Percentiles rank a stretch among this genome's conserved stretches.
Evolutionary conservation across 2,797 vertebrate genomes (phyloP).

Genomic region (Myotis vivesi): DNA sequence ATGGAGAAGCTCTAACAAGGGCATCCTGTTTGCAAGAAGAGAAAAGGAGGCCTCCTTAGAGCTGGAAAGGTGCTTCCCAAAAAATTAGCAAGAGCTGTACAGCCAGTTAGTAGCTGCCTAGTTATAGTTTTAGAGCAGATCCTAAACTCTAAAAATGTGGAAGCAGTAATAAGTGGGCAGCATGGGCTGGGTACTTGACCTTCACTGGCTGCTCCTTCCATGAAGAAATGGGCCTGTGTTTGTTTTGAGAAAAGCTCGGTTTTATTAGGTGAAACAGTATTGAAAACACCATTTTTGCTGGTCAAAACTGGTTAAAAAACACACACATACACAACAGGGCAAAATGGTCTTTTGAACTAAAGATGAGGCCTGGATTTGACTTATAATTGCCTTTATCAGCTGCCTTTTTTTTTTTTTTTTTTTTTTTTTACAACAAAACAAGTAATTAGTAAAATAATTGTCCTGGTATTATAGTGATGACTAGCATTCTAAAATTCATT

Average conservation of each 20-base stretch:
- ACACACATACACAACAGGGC: background rate
- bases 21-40: background rate
- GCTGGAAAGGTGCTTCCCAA: background rate
- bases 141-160: background rate
- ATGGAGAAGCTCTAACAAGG: background rate
- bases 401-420: background rate
- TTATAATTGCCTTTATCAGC: background rate
- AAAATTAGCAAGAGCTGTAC: background rate
- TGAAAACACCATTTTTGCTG: background rate
- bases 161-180: background rate
- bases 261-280: background rate
- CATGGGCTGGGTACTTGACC: background rate
- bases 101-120: background rate
- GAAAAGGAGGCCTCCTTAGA: background rate
- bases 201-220: background rate
- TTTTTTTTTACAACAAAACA: slow-evolving; percentile 34
- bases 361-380: background rate
- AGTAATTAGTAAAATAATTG: background rate
- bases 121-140: background rate
- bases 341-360: background rate
- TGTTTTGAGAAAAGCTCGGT: background rate
- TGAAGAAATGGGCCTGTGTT: background rate
- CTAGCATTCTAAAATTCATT: background rate
- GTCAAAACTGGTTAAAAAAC: background rate
- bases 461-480: background rate